phyloP scores from a whole-genome alignment of 2,113 vertebrate species.

The Halichoerus grypus region DNA sequence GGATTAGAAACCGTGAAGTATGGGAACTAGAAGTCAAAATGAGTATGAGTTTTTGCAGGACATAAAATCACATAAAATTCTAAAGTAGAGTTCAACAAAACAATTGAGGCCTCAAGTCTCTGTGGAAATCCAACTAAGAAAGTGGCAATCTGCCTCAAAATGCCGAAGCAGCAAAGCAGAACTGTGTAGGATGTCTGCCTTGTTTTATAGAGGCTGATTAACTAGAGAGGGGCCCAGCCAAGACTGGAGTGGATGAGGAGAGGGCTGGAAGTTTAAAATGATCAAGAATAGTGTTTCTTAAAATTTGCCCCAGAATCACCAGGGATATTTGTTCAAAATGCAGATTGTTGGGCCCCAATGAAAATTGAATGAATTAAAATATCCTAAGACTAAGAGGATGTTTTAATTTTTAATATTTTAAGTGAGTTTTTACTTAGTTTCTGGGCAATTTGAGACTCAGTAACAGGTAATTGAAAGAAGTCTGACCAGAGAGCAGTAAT shows the following conservation, averaged over 20 bases:
- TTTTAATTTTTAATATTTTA: neutral
- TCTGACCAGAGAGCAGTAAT: neutral
- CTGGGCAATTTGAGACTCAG: neutral
- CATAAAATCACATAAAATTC: neutral
- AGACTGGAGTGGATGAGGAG: neutral
- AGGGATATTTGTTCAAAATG: constrained; percentile 40
- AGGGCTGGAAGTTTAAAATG: neutral
- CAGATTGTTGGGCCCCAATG: neutral
- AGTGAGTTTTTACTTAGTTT: neutral
- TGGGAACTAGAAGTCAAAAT: neutral
- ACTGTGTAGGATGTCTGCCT: neutral
- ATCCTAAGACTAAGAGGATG: neutral
- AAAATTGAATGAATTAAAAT: constrained; percentile 37
- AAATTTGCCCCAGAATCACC: neutral
- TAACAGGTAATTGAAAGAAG: neutral
- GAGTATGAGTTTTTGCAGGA: neutral
- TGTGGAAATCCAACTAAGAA: constrained; percentile 1
- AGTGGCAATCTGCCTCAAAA: neutral
- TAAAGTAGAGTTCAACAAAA: neutral
- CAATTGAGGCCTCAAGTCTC: neutral
- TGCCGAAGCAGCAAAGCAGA: neutral
- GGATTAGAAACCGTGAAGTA: neutral
- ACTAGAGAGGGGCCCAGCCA: neutral
- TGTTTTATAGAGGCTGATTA: neutral
- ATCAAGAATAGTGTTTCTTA: neutral